Percentiles rank a stretch among this genome's conserved stretches.
These are phyloP conservation scores for Halcyon smyrnensis DNA, from an alignment of 2,797 vertebrate species.

Conservation along the genomic window DNA sequence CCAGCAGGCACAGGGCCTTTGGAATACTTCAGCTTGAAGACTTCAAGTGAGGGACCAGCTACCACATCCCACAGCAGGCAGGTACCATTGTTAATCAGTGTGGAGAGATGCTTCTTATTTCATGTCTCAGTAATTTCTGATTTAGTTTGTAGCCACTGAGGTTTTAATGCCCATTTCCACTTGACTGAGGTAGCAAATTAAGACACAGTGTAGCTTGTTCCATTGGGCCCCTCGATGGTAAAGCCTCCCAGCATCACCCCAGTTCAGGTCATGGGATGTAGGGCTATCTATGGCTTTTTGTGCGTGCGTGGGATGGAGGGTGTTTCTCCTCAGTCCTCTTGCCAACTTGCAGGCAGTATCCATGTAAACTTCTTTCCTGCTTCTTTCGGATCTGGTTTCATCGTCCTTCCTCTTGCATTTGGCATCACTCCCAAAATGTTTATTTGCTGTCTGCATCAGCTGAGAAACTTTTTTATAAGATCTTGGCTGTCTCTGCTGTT, in stretches of 20 bases:
- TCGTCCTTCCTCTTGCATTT: neutral
- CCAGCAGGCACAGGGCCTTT: neutral
- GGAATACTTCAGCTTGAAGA: neutral
- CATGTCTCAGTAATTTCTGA: neutral
- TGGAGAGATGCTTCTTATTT: neutral
- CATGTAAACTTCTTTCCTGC: neutral
- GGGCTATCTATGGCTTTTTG: neutral
- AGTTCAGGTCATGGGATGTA: neutral
- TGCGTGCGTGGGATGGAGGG: neutral
- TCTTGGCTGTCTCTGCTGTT: constrained; percentile 4
- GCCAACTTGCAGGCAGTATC: neutral
- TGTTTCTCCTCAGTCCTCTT: neutral
- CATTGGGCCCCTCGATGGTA: rapidly evolving
- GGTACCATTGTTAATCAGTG: neutral
- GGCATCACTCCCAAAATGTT: constrained; percentile 3
- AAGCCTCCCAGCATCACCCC: neutral
- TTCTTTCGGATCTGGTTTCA: constrained; percentile 13
- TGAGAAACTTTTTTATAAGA: neutral
- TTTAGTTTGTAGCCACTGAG: neutral
- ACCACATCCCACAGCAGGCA: neutral
- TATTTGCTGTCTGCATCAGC: constrained; percentile 13
- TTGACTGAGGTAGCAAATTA: neutral
- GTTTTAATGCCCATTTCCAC: neutral
- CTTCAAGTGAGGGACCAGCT: neutral
- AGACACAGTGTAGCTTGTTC: neutral